These are phyloP conservation scores for Lithodes maja DNA, from an alignment of 2,888 invertebrate genomes.

Conservation along the genomic window DNA sequence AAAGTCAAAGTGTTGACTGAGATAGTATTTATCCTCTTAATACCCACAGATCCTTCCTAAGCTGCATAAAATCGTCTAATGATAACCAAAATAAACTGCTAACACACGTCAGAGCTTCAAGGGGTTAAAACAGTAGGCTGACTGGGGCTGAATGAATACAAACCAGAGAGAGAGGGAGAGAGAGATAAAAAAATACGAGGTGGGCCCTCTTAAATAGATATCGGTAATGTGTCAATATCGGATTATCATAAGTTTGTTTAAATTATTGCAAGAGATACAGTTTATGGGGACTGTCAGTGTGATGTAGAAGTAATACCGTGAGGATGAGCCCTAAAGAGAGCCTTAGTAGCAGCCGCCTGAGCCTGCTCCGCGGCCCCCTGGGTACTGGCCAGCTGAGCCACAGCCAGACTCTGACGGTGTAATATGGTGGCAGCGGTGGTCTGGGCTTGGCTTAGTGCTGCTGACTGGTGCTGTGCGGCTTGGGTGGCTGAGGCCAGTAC, in stretches of 20 bases:
- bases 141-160: too few species aligned
- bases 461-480: conserved; percentile 44
- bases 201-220: neutral
- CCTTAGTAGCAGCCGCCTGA: conserved; percentile 59
- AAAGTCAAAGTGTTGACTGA: too few species aligned
- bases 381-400: conserved; percentile 53
- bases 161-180: too few species aligned
- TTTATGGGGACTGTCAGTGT: neutral
- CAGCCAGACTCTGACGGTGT: conserved; percentile 52
- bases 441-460: conserved; percentile 55
- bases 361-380: conserved; percentile 61
- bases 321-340: conserved; percentile 56
- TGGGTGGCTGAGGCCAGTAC: conserved; percentile 53
- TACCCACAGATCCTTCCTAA: too few species aligned
- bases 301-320: neutral
- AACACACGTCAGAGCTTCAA: too few species aligned
- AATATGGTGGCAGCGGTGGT: conserved; percentile 31
- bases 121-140: too few species aligned
- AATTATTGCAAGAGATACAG: neutral
- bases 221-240: too few species aligned
- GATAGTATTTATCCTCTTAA: too few species aligned
- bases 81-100: too few species aligned
- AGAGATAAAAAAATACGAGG: too few species aligned
- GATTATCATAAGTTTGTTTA: too few species aligned
- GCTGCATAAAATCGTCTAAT: too few species aligned